These are phyloP conservation scores for Papio anubis DNA, from an alignment of 2,113 vertebrate genomes.

Conservation along the genomic window DNA sequence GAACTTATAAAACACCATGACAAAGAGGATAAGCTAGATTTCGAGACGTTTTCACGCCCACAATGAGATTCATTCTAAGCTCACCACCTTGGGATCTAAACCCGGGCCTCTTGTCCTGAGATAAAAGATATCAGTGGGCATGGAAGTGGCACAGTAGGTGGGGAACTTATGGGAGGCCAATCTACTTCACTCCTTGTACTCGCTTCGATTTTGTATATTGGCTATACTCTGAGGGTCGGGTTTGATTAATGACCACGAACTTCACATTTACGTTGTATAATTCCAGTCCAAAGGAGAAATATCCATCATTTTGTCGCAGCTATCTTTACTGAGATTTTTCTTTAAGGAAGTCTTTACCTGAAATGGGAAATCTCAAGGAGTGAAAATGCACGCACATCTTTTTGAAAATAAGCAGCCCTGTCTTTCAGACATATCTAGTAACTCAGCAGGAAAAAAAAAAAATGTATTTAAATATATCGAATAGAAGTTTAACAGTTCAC, in stretches of 20 bases:
- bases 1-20: not conserved
- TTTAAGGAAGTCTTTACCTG: not conserved
- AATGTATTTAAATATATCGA: not conserved
- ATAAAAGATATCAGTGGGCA: not conserved
- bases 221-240: too few relatives aligned
- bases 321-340: not conserved
- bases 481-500: not conserved
- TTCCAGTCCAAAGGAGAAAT: slow-evolving; percentile 15
- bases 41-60: not conserved
- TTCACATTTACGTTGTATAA: not conserved
- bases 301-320: not conserved
- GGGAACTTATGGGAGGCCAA: not conserved
- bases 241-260: not conserved
- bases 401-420: not conserved
- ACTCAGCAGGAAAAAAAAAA: not conserved
- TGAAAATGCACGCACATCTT: not conserved
- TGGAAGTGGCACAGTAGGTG: too few relatives aligned
- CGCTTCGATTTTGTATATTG: not conserved
- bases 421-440: not conserved
- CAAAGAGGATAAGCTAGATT: not conserved
- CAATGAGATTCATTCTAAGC: not conserved
- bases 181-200: not conserved
- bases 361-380: not conserved
- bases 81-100: fast-evolving
- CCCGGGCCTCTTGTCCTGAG: fast-evolving